These are phyloP conservation scores for Chrysochloris asiatica DNA, from an alignment of 2,113 vertebrate species.

Conservation along the genomic window DNA sequence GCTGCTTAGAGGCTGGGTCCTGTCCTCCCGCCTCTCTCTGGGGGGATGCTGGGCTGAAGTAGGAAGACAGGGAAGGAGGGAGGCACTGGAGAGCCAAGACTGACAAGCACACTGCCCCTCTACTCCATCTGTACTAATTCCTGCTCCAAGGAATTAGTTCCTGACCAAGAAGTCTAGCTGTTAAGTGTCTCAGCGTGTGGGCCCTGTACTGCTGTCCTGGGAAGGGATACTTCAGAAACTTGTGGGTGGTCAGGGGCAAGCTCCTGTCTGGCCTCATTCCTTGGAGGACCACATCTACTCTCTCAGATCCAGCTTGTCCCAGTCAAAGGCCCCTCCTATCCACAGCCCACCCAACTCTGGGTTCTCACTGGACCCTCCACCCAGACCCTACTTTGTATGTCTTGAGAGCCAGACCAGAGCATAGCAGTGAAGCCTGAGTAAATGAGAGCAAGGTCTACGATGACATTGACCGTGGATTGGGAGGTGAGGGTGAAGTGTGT, in stretches of 20 bases:
- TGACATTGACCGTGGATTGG: neutral
- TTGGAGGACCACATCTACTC: neutral
- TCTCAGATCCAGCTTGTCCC: neutral
- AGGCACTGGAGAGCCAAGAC: neutral
- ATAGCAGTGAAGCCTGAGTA: neutral
- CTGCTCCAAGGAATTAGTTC: slow-evolving; percentile 19
- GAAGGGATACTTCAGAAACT: neutral
- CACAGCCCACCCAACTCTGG: neutral
- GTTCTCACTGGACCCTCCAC: neutral
- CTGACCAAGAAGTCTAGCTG: neutral
- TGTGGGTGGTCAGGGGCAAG: neutral
- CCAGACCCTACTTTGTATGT: neutral
- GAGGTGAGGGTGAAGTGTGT: neutral
- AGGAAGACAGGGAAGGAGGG: neutral
- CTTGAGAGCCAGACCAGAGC: neutral
- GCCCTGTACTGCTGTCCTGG: slow-evolving; percentile 10
- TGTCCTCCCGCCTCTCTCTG: neutral
- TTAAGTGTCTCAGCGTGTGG: neutral
- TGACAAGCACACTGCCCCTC: slow-evolving; percentile 37
- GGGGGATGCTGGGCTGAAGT: neutral
- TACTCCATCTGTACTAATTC: neutral
- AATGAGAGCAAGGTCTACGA: neutral
- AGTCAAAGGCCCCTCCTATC: neutral
- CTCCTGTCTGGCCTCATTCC: neutral
- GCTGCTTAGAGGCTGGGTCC: slow-evolving; percentile 44